Evolutionary conservation across 2,797 vertebrate genomes (phyloP), one percentile per base, ranked within the genome.

Genomic region (Amblyopsis hoosieri): DNA sequence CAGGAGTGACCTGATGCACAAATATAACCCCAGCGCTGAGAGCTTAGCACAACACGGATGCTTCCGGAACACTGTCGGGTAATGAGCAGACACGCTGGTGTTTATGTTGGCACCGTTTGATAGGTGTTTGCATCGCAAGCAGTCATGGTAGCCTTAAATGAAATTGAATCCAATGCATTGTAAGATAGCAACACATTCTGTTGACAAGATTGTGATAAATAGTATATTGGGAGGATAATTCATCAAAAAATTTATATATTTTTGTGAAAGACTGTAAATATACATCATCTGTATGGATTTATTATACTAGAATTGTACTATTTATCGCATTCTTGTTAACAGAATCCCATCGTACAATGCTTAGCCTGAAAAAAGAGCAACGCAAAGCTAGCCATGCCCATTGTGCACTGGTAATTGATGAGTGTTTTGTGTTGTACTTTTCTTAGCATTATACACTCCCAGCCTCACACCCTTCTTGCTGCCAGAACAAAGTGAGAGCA

Each of bases 1-100:
- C 86, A 89, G 81, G 79, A 81, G 78, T 80, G 85, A 86, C 90
- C 87, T 86, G 85, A 89, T 88, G 88, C 86, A 83, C 78, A 60
- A 75, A 82, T 75, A 64, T 81, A 82, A 89, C 87, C 85, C 62
- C 63, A 14, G 62, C 71, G 74, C 46, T 0, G 64, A 65, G 69
- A 80, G 75, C 60, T 73, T 59, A 83, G 54, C 62, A 52, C 59
- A 73, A 75, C 75, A 83, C 54, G 65, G 75, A 66, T 23, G 13
- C 64, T 58, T 54, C 47, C 56, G 57, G 46, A 52, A 45, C 48
- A 45, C 57, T 4, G 47, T 50, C 31, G 31, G 53, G 5, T n/a
- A 29, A 45, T 5, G 9, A 29, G 53, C 54, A 73, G 71, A 48
- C 59, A 55, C 47, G 37, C 53, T 57, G 52, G 15, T 57, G 55